Evolutionary conservation across 1,140 invertebrate genomes (phyloP).

Genomic region (Rhyzopertha dominica): DNA sequence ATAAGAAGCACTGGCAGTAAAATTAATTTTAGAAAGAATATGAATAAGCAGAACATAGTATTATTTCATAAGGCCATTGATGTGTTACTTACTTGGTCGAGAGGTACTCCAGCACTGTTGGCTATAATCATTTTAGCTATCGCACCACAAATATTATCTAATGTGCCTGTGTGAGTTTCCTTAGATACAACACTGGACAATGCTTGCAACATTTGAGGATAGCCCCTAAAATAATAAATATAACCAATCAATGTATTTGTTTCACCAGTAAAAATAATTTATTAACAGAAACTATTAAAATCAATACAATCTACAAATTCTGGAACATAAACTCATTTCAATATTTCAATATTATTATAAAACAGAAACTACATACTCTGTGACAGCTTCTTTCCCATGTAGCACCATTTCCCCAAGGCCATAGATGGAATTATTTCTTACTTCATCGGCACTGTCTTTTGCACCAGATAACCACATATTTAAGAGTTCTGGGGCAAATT

Average conservation of each 20-base stretch:
- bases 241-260: no score
- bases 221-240: conserved; percentile 48
- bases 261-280: no score
- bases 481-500: conserved; percentile 58
- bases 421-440: conserved; percentile 72
- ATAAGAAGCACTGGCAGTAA: conserved; percentile 5
- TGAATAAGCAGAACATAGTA: background rate
- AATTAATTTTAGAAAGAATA: conserved; percentile 9
- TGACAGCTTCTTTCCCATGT: conserved; percentile 55
- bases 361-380: no score
- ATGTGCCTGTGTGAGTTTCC: conserved; percentile 56
- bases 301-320: no score
- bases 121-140: conserved; percentile 66
- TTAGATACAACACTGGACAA: conserved; percentile 59
- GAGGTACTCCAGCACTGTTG: conserved; percentile 57
- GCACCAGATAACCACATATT: conserved; percentile 57
- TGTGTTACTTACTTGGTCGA: conserved; percentile 52
- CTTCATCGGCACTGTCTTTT: conserved; percentile 61
- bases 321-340: no score
- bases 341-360: no score
- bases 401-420: conserved; percentile 68
- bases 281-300: no score
- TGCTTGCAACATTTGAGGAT: conserved; percentile 58
- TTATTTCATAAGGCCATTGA: no score
- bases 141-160: conserved; percentile 76